Evolutionary conservation across 2,113 vertebrate species (phyloP), one percentile per base, ranked within the genome.

Genomic region (Taxidea taxus): DNA sequence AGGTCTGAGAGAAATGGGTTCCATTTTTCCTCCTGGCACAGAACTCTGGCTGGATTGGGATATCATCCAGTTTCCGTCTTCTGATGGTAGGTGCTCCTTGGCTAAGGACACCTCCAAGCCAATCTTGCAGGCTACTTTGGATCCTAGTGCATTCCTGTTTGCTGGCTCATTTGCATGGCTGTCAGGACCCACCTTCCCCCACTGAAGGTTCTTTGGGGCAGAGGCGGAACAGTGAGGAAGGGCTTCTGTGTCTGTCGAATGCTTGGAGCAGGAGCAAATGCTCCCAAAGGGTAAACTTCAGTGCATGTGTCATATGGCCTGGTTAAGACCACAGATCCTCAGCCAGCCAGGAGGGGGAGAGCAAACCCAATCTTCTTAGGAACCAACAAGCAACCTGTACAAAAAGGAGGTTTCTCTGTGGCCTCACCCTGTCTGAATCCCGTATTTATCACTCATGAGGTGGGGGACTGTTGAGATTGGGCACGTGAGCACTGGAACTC

Each of bases 1-100:
- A 75, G 68, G n/a, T 54, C 75, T 58, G 27, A 96, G 93, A 98
- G 93, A 84, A 97, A 97, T 90, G 90, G 83, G 51, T 51, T 87
- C 66, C 87, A 89, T 93, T 94, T 97, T 96, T 68, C 49, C 62
- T 83, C 78, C 90, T 89, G 96, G 91, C 96, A 80, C 83, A 89
- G 60, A 91, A 72, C 39, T 94, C 88, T 95, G 81, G 81, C 75
- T 44, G 68, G 58, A 18, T 7, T 54, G 51, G 85, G 12, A 5
- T 37, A 16, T 47, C 0, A 2, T 90, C 34, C 25, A 20, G 27
- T 95, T 81, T 56, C 60, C 4, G 1, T 58, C 64, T 66, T 44
- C 58, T n/a, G 23, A 31, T 70, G 37, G 44, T 54, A 51, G 81
- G 27, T 66, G n/a, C 37, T 78, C 42, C 44, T 75, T 84, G 62